Conservation (phyloP, 1,140 invertebrate species). For the Teleopsis dalmanni region DNA sequence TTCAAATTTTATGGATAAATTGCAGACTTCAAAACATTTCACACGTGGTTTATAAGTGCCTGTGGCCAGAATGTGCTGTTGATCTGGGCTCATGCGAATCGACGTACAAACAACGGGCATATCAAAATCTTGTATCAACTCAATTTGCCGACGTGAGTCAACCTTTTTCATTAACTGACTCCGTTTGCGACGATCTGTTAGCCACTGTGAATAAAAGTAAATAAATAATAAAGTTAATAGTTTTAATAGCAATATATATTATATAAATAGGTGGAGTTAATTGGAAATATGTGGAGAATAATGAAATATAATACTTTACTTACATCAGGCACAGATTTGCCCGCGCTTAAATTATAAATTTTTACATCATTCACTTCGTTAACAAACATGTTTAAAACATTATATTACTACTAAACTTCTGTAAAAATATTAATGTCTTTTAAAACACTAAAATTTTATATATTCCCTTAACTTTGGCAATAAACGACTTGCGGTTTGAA, state of each 20-base stretch:
- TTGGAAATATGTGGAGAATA: too few species aligned
- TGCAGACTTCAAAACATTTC: constrained; percentile 92
- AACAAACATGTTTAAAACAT: constrained; percentile 57
- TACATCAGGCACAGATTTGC: constrained; percentile 94
- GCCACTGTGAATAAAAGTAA: constrained; percentile 65
- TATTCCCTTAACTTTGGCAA: too few species aligned
- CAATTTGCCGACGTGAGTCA: constrained; percentile 81
- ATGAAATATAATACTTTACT: constrained; percentile 39
- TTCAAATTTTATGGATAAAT: constrained; percentile 97
- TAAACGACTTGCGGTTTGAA: too few species aligned
- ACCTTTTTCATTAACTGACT: constrained; percentile 83
- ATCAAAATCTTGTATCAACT: constrained; percentile 98
- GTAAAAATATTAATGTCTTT: too few species aligned
- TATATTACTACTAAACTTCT: too few species aligned
- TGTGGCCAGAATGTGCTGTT: constrained; percentile 84
- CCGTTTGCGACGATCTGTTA: constrained; percentile 82
- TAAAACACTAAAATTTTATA: too few species aligned
- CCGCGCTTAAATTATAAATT: constrained; percentile 94
- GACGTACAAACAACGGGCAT: constrained; percentile 91
- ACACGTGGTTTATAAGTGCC: constrained; percentile 96
- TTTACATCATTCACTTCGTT: constrained; percentile 89
- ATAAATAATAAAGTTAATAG: constrained; percentile 13
- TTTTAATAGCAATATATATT: background rate
- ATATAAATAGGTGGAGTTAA: background rate
- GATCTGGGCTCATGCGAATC: constrained; percentile 82